Evolutionary conservation across 2,888 invertebrate genomes (phyloP).

Genomic region (Alviniconcha strummeri): DNA sequence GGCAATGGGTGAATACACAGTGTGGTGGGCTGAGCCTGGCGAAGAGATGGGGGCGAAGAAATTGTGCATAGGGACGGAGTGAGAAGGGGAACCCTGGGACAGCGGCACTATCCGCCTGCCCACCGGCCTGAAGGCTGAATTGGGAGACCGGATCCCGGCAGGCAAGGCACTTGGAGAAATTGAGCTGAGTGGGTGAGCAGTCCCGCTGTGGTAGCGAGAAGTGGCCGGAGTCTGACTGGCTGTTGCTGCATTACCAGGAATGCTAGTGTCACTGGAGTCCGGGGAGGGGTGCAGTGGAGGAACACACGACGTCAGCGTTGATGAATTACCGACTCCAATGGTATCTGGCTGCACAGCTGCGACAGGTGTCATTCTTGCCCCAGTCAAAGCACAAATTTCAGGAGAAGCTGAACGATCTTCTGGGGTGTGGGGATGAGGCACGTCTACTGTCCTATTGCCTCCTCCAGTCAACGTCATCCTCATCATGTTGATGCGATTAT

Average conservation of each 20-base stretch:
- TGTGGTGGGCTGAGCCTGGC: slow-evolving; percentile 25
- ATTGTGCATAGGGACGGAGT: slow-evolving; percentile 29
- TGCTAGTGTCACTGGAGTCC: slow-evolving; percentile 28
- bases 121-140: slow-evolving; percentile 45
- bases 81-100: slow-evolving; percentile 20
- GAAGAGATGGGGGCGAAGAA: slow-evolving; percentile 30
- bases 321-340: background rate
- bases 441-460: too few relatives aligned
- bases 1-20: slow-evolving; percentile 28
- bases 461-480: background rate
- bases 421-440: background rate
- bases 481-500: slow-evolving; percentile 15
- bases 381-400: slow-evolving; percentile 43
- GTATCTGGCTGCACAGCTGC: slow-evolving; percentile 6
- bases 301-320: background rate
- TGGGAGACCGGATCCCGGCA: slow-evolving; percentile 36
- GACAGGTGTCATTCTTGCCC: slow-evolving; percentile 35
- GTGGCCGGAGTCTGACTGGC: slow-evolving; percentile 19
- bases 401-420: slow-evolving; percentile 33
- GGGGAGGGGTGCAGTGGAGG: slow-evolving; percentile 32
- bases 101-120: slow-evolving; percentile 21
- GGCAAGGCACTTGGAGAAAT: slow-evolving; percentile 22
- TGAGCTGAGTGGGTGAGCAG: slow-evolving; percentile 12
- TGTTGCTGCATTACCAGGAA: background rate
- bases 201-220: slow-evolving; percentile 1